Evolutionary conservation across 2,113 vertebrate genomes (phyloP).

Genomic region (Labeo rohita): DNA sequence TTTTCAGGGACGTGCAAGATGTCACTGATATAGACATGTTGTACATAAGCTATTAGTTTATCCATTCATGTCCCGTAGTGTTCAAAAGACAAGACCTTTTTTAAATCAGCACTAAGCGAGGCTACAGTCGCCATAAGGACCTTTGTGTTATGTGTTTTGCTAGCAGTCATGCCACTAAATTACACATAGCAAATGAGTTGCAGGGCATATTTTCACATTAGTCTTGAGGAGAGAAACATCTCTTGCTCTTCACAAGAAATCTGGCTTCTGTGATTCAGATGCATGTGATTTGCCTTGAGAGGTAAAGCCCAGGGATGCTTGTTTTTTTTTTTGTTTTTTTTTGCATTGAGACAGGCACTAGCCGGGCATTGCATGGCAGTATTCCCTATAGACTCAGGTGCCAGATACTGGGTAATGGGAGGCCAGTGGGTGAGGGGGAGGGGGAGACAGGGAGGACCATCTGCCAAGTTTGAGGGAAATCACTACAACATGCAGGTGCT

Average conservation of each 20-base stretch:
- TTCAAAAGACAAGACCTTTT: slow-evolving; percentile 63
- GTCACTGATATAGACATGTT: slow-evolving; percentile 36
- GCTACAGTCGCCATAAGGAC: slow-evolving; percentile 66
- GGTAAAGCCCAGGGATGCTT: slow-evolving; percentile 31
- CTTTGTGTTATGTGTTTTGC: slow-evolving; percentile 54
- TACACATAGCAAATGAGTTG: slow-evolving; percentile 19
- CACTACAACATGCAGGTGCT: slow-evolving; percentile 72
- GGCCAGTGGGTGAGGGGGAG: slow-evolving; percentile 1
- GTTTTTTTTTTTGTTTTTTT: slow-evolving; percentile 37
- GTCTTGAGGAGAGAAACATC: slow-evolving; percentile 64
- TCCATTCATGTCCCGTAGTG: slow-evolving; percentile 64
- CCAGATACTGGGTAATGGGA: slow-evolving; percentile 50
- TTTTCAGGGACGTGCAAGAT: slow-evolving; percentile 57
- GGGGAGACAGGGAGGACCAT: slow-evolving; percentile 69
- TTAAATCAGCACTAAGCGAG: slow-evolving; percentile 68
- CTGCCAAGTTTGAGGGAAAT: slow-evolving; percentile 69
- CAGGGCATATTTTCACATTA: slow-evolving; percentile 67
- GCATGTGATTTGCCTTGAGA: slow-evolving; percentile 60
- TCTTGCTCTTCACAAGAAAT: slow-evolving; percentile 71
- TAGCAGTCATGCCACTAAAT: slow-evolving; percentile 37
- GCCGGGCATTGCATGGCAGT: slow-evolving; percentile 58
- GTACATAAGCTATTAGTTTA: slow-evolving; percentile 66
- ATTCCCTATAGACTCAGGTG: slow-evolving; percentile 72
- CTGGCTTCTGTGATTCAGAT: slow-evolving; percentile 52
- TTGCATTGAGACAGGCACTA: slow-evolving; percentile 36